Evolutionary conservation across 1,140 invertebrate species (phyloP).

Genomic region (Drosophila busckii): DNA sequence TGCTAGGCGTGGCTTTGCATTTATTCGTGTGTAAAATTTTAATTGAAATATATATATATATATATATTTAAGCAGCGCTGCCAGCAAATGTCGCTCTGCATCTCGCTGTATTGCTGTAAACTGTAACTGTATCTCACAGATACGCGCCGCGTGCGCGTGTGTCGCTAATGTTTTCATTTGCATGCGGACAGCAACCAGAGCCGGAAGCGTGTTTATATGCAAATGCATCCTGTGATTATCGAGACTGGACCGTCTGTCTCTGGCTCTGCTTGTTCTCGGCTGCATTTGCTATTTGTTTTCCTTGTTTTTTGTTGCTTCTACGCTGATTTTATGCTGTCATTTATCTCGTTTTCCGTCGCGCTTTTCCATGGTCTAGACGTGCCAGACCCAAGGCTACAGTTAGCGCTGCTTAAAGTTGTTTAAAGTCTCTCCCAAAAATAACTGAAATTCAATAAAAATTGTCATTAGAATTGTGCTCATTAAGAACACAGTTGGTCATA

Average conservation of each 20-base stretch:
- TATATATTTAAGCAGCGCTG: constrained; percentile 58
- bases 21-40: constrained; percentile 75
- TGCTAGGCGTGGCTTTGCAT: constrained; percentile 65
- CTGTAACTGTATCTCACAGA: constrained; percentile 10
- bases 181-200: constrained; percentile 52
- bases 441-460: constrained; percentile 29
- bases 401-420: too few relatives aligned
- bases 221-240: constrained; percentile 67
- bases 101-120: constrained; percentile 15
- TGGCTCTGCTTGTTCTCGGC: background rate
- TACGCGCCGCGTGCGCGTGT: constrained; percentile 36
- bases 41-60: constrained; percentile 74
- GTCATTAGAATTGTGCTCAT: constrained; percentile 48
- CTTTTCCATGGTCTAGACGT: too few relatives aligned
- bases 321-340: constrained; percentile 46
- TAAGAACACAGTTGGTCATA: constrained; percentile 47
- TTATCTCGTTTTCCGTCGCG: constrained; percentile 6
- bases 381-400: too few relatives aligned
- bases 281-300: constrained; percentile 56
- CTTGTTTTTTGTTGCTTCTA: too few relatives aligned
- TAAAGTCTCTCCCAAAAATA: background rate
- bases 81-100: constrained; percentile 50
- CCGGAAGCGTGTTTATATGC: constrained; percentile 66
- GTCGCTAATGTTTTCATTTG: constrained; percentile 73
- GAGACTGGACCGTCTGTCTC: constrained; percentile 13